Evolutionary conservation across 2,113 vertebrate genomes (phyloP).

Genomic region (Bambusicola thoracicus): DNA sequence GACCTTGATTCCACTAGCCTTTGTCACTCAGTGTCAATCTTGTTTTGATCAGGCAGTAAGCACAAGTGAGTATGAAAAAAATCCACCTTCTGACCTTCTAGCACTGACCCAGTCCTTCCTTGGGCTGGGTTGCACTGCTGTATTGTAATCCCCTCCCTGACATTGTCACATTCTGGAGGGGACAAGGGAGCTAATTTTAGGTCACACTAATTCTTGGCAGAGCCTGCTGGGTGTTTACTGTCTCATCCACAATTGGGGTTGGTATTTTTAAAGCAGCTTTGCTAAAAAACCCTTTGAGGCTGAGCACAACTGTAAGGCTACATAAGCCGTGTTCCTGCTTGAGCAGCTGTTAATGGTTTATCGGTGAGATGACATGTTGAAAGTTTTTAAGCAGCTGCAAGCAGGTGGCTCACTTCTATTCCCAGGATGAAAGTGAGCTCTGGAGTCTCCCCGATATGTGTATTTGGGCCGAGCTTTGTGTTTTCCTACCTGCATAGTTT

Average conservation of each 20-base stretch:
- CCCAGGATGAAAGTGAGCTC: background rate
- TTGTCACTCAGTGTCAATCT: slow-evolving; percentile 14
- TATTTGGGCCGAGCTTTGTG: background rate
- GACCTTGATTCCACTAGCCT: background rate
- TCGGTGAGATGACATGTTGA: background rate
- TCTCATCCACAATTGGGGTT: slow-evolving; percentile 59
- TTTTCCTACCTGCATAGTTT: background rate
- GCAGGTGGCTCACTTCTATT: slow-evolving; percentile 41
- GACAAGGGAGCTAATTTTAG: slow-evolving; percentile 64
- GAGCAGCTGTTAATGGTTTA: slow-evolving; percentile 57
- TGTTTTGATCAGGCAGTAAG: slow-evolving; percentile 15
- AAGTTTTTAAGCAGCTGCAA: slow-evolving; percentile 46
- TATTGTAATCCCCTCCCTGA: slow-evolving; percentile 63
- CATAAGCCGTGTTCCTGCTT: background rate
- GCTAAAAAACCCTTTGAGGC: slow-evolving; percentile 30
- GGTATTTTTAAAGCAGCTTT: slow-evolving; percentile 65
- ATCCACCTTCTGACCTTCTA: slow-evolving; percentile 41
- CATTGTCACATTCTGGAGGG: slow-evolving; percentile 60
- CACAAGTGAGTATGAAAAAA: background rate
- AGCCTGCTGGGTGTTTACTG: slow-evolving; percentile 53
- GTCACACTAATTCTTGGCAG: slow-evolving; percentile 59
- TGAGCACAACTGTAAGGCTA: background rate
- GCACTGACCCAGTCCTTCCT: slow-evolving; percentile 45
- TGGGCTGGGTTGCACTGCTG: background rate
- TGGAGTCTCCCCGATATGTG: background rate